A percentile compares a stretch with the other conserved stretches of the same genome.
Evolutionary conservation across 2,797 vertebrate genomes (phyloP).

Genomic region (Brachyalestes nurse): DNA sequence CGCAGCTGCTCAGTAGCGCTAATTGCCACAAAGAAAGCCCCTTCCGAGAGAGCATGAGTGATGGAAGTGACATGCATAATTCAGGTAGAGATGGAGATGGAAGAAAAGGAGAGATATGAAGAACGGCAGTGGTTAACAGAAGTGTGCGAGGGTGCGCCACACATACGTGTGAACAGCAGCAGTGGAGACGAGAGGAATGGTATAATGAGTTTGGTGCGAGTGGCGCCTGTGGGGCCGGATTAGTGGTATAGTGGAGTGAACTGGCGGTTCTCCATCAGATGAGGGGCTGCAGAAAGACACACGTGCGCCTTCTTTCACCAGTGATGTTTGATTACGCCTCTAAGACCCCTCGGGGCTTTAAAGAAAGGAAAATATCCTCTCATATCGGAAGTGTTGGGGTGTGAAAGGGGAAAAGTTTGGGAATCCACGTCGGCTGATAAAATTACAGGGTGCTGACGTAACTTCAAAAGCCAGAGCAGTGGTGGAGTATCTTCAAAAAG

Average conservation of each 20-base stretch:
- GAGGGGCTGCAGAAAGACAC: conserved; percentile 45
- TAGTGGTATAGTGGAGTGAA: conserved; percentile 50
- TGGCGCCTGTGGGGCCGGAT: conserved; percentile 53
- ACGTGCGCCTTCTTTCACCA: conserved; percentile 40
- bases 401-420: conserved; percentile 14
- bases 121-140: conserved; percentile 51
- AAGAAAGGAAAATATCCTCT: not conserved
- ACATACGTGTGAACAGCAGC: not conserved
- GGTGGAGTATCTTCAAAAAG: not conserved
- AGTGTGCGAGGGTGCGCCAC: conserved; percentile 20
- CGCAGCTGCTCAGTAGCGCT: conserved; percentile 50
- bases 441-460: not conserved
- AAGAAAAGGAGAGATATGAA: conserved; percentile 45
- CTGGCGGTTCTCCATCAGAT: conserved; percentile 41
- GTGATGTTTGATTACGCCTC: conserved; percentile 43
- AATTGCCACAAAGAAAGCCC: conserved; percentile 54
- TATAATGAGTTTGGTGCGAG: conserved; percentile 60
- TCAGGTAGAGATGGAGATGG: conserved; percentile 49
- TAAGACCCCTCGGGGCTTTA: conserved; percentile 19
- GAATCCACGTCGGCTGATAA: conserved; percentile 15
- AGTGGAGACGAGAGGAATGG: conserved; percentile 31
- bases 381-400: conserved; percentile 1
- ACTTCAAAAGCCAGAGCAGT: not conserved
- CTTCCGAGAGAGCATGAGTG: conserved; percentile 53
- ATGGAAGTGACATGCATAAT: conserved; percentile 63